Conservation (phyloP, 35 echinoderm and acorn worm genomes). For the Lytechinus variegatus region DNA sequence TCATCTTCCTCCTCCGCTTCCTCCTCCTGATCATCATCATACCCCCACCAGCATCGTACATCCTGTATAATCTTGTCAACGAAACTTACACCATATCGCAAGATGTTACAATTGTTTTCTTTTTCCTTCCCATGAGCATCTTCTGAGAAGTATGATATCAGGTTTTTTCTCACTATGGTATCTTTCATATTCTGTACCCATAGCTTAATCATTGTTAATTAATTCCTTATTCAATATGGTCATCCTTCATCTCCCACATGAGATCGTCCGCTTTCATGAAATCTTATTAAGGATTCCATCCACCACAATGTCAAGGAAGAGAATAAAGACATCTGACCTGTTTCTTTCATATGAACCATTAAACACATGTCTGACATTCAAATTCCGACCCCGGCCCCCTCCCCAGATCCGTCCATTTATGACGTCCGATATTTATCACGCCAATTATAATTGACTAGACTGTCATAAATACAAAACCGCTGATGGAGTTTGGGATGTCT, state of each 20-base stretch:
- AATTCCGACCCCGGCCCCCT: background rate
- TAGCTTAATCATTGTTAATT: background rate
- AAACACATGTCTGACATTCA: slow-evolving; percentile 14
- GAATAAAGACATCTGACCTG: background rate
- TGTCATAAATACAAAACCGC: slow-evolving; percentile 28
- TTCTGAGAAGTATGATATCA: no score
- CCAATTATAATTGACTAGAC: slow-evolving; percentile 40
- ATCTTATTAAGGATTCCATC: background rate
- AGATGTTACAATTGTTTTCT: background rate
- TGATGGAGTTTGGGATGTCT: background rate
- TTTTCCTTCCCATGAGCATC: background rate
- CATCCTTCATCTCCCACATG: background rate
- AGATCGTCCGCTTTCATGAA: background rate
- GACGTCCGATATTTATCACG: slow-evolving; percentile 32
- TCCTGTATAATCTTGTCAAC: background rate
- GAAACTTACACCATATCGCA: background rate
- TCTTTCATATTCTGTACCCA: background rate
- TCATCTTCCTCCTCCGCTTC: no score
- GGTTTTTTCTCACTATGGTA: background rate
- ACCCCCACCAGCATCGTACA: no score
- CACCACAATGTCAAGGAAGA: background rate
- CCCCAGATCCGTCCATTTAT: slow-evolving; percentile 5
- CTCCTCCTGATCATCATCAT: no score
- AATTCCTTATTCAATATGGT: background rate
- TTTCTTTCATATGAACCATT: background rate